Evolutionary conservation across 2,113 vertebrate genomes (phyloP), one percentile per base, ranked within the genome.

Genomic region (Rhabdomys dilectus): DNA sequence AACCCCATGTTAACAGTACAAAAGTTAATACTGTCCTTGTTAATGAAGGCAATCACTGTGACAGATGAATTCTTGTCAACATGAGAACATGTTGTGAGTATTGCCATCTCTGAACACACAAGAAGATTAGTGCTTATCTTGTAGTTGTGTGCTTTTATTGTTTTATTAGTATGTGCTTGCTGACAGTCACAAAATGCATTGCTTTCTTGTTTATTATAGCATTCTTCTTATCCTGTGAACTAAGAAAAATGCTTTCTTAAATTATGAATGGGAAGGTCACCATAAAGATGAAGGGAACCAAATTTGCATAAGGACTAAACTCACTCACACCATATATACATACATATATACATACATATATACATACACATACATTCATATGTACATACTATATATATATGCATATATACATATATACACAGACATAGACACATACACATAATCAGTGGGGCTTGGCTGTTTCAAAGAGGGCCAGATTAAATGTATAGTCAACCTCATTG

Each of bases 111-210:
- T 1, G 39, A 82, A 8, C 60, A 73, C 34, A 45, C 36, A 68
- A 64, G 66, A 88, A 77, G 72, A 68, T 58, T 42, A 22, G 45
- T 72, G 58, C 87, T 78, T 53, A 29, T 86, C 76, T 76, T 92
- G 29, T 58, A 91, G 22, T 45, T n/a, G 81, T 58, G 29, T 66
- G 62, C 42, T 88, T 88, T 72, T 72, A 77, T 82, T 82, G 7
- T 77, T 95, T 97, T 88, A 88, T 97, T 95, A 88, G 84, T 51
- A 92, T 73, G 95, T 94, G 31, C 26, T 29, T 92, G 34, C 87
- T 94, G 39, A 75, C 80, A 80, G 7, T 95, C 76, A 96, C 58
- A 53, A 92, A 92, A 39, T 73, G 64, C 12, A 53, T 60, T 85
- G 9, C 17, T 77, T 31, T 72, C 56, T 88, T 95, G 42, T 91